A percentile compares a stretch with the other conserved stretches of the same genome.
These are phyloP conservation scores for Agonopterix heracliana DNA, from an alignment of 2,888 invertebrate genomes.

Conservation along the genomic window DNA sequence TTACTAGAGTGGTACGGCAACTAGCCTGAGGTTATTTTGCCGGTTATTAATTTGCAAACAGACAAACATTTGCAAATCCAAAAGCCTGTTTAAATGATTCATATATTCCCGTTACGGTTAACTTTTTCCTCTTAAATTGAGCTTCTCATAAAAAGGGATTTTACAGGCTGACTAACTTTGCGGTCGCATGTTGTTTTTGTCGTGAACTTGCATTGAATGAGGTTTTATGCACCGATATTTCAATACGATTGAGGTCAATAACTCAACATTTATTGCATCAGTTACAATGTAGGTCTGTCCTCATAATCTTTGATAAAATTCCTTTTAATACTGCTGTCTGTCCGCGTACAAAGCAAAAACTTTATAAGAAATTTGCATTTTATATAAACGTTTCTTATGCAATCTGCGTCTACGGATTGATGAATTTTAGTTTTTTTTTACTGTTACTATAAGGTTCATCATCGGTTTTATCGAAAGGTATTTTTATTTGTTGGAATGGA, in stretches of 20 bases:
- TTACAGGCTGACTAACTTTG: neutral
- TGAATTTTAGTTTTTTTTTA: neutral
- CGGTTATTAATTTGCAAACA: constrained; percentile 9
- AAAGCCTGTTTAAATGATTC: constrained; percentile 1
- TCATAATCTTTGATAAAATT: neutral
- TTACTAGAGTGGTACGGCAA: constrained; percentile 6
- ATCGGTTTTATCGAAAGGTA: constrained; percentile 15
- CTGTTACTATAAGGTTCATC: constrained; percentile 13
- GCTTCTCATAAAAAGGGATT: neutral
- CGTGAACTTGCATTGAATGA: no score
- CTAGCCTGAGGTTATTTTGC: neutral
- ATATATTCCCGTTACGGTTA: neutral
- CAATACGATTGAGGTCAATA: neutral
- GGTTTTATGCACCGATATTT: neutral
- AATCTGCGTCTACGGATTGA: constrained; percentile 5
- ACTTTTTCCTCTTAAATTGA: neutral
- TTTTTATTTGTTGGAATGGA: constrained; percentile 33
- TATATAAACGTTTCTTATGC: constrained; percentile 18
- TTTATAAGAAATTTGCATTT: constrained; percentile 19
- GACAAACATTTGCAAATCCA: constrained; percentile 1
- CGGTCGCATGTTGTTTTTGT: no score
- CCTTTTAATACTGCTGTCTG: no score
- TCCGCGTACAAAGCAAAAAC: constrained; percentile 16
- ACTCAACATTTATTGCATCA: neutral
- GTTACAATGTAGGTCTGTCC: neutral